Evolutionary conservation across 1,140 invertebrate species (phyloP), one percentile per base, ranked within the genome.

Genomic region (Zaprionus tsacasi): DNA sequence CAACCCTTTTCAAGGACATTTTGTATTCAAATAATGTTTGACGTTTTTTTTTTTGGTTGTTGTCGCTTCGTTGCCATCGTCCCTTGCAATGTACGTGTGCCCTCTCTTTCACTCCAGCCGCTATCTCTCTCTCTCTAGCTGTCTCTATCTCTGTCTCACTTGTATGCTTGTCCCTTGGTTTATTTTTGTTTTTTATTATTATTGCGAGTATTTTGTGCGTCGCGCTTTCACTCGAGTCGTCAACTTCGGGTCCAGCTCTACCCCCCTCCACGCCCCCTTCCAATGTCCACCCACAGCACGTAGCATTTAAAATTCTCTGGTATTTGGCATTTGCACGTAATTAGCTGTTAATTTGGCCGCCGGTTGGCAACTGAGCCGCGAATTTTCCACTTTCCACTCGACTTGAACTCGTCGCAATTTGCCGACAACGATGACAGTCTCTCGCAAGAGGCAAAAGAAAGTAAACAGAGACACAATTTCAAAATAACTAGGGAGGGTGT

Each of bases 11-110:
- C 81, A 85, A 85, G 81, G 81, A 72, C 78, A 85, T 85, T 85
- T 85, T 69, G 81, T 85, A 85, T 85, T 85, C 81, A 85, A 85
- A 85, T 85, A 85, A 81, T 85, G 81, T 85, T 85, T 85, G 81
- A 71, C 81, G 63, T 78, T 83, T 72, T 74, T 82, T 78, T 83
- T 72, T 74, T 82, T 21, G 21, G 67, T 59, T 72, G 67, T 59
- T 72, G 58, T 43, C 57, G 15, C 58, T 60, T 17, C 7, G 21
- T 40, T 7, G 27, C 12, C 25, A 3, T 30, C 36, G 36, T 57
- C 27, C 63, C 45, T 57, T 60, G 57, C 61, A 21, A 55, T 66
- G 48, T 59, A 75, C 66, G 63, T 76, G 81, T 72, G 40, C 12
- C 21, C 40, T n/a, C 17, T 30, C 33, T 21, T 11, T 35, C 21